These are phyloP conservation scores for Colletes latitarsis DNA, from an alignment of 1,140 invertebrate species.

Conservation along the genomic window DNA sequence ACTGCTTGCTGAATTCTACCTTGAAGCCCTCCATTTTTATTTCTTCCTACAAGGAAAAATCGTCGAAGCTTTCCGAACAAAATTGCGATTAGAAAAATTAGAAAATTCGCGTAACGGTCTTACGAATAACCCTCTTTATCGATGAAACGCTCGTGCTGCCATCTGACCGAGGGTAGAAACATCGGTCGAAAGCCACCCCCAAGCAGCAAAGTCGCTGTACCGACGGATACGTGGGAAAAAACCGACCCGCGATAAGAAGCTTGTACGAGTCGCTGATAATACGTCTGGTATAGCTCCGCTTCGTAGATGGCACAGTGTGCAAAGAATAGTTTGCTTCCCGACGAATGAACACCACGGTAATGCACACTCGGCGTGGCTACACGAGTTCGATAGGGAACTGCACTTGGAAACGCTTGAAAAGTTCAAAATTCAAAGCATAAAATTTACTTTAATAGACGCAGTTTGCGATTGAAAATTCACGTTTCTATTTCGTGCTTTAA, in stretches of 20 bases:
- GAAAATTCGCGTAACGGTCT: background rate
- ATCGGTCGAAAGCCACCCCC: constrained; percentile 9
- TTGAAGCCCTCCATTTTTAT: too few species aligned
- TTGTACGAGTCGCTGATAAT: background rate
- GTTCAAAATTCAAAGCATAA: too few species aligned
- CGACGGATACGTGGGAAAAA: constrained; percentile 27
- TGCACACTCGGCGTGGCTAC: background rate
- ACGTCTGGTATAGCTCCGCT: background rate
- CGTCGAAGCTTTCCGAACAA: too few species aligned
- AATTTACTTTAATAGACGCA: too few species aligned
- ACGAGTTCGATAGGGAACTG: constrained; percentile 7
- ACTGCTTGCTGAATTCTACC: too few species aligned
- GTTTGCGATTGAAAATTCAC: too few species aligned
- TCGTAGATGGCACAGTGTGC: constrained; percentile 37
- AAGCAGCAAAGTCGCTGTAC: constrained; percentile 33
- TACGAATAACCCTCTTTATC: constrained; percentile 19
- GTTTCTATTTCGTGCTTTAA: too few species aligned
- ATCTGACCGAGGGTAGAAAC: constrained; percentile 51
- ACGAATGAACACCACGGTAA: background rate
- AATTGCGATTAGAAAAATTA: background rate
- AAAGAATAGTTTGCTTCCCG: background rate
- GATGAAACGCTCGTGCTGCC: constrained; percentile 27
- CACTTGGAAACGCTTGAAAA: background rate
- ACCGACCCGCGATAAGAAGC: constrained; percentile 34
- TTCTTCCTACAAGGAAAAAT: too few species aligned